Evolutionary conservation across 2,888 invertebrate genomes (phyloP), one percentile per base, ranked within the genome.

Genomic region (Calameuta filiformis): DNA sequence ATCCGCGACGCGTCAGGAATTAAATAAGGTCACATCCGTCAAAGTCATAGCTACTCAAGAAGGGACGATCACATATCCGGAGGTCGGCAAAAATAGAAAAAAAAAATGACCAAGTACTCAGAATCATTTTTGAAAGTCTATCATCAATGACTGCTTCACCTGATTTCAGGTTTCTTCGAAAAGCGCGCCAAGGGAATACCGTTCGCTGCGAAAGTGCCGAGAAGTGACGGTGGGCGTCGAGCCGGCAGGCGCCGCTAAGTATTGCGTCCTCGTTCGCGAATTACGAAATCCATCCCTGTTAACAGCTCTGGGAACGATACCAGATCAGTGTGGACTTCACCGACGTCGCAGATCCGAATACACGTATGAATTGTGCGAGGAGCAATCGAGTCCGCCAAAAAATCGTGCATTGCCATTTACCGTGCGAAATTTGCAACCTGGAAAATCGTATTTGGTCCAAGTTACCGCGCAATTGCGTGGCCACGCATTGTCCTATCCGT

Each of bases 41-140:
- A 91, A 90, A 83, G 88, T 91, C 15, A 82, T 90, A 12, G 91
- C 91, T 1, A 87, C 88, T 2, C 89, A 90, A 76, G 90, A 89
- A 76, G 84, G 83, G 35, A 83, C 86, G 4, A 78, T 87, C 34
- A 79, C 83, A 73, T 86, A 89, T 85, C 90, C 89, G 73, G 88
- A 90, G 83, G 90, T 90, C 80, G 77, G 79, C 37, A 31, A 31
- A 68, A 15, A 56, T 56, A 23, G n/a, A n/a, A 1, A 6, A 15
- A 40, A 23, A 40, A 6, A 56, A 56, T 56, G 23, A 2, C 4
- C 6, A 23, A 56, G 9, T 23, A 56, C 23, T 2, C 9, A 56
- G 23, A 23, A 4, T 23, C 9, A 9, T 56, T 56, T 56, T 23
- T 4, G 15, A 23, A 23, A 56, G 23, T 6, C 0, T 15, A 2